phyloP scores from a whole-genome alignment of 2,888 invertebrate species.

The Polydrusus pterygomalis region DNA sequence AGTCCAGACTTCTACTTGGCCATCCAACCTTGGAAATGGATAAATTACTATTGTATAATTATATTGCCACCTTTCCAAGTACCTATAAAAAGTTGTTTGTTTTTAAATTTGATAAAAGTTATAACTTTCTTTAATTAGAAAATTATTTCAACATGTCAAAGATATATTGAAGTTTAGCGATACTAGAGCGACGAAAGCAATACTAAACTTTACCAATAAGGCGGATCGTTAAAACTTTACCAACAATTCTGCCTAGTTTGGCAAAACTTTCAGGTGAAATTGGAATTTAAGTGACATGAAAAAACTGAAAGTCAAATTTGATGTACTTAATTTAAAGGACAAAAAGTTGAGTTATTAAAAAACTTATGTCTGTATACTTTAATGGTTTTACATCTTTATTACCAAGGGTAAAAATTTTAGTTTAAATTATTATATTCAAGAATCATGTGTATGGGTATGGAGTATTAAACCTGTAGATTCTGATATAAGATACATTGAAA shows the following conservation, averaged over 20 bases:
- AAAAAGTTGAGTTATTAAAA: not conserved
- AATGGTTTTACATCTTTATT: too few relatives aligned
- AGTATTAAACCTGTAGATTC: too few relatives aligned
- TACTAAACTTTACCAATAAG: slow-evolving; percentile 20
- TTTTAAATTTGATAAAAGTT: not conserved
- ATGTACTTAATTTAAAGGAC: not conserved
- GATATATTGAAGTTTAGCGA: slow-evolving; percentile 24
- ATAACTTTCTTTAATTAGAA: slow-evolving; percentile 3
- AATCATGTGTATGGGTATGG: too few relatives aligned
- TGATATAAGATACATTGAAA: too few relatives aligned
- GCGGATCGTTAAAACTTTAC: slow-evolving; percentile 21
- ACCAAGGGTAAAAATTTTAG: too few relatives aligned
- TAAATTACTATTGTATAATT: not conserved
- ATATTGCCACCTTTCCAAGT: not conserved
- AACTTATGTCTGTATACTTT: not conserved
- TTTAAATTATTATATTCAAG: too few relatives aligned
- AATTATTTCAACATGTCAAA: slow-evolving; percentile 16
- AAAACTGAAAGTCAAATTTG: not conserved
- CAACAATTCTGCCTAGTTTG: slow-evolving; percentile 1
- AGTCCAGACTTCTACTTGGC: too few relatives aligned
- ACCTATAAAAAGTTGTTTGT: not conserved
- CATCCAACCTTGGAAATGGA: too few relatives aligned
- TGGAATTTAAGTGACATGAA: not conserved
- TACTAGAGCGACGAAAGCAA: slow-evolving; percentile 12
- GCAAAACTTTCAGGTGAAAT: slow-evolving; percentile 13